These are phyloP conservation scores for Alosa alosa DNA, from an alignment of 2,113 vertebrate species.

Conservation along the genomic window DNA sequence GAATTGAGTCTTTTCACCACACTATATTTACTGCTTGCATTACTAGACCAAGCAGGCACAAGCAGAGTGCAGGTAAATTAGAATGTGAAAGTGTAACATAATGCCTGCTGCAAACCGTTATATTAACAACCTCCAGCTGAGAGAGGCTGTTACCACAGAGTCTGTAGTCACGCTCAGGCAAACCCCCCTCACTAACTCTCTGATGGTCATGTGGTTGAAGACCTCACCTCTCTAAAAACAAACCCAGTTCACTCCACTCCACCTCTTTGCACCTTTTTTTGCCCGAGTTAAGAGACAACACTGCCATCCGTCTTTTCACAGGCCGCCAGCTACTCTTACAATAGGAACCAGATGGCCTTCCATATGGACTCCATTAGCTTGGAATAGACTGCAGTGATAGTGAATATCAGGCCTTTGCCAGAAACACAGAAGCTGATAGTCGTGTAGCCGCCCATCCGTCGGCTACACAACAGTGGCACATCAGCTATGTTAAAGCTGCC, in stretches of 20 bases:
- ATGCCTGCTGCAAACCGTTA: neutral
- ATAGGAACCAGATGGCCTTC: constrained; percentile 2
- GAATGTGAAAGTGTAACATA: neutral
- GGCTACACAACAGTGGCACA: neutral
- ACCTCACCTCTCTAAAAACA: neutral
- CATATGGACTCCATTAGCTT: neutral
- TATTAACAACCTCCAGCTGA: constrained; percentile 3
- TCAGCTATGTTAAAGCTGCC: neutral
- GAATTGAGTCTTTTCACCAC: neutral
- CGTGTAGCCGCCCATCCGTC: neutral
- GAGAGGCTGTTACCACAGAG: neutral
- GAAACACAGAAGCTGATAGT: neutral
- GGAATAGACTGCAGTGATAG: neutral
- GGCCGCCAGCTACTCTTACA: neutral
- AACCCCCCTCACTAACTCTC: neutral
- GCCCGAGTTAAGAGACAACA: neutral
- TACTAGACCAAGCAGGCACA: neutral
- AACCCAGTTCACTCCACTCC: neutral
- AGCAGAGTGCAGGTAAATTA: neutral
- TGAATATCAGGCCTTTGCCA: neutral
- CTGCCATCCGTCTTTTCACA: neutral
- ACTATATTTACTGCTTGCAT: neutral
- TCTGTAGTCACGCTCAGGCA: neutral
- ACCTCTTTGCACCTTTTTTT: neutral
- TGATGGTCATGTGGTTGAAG: neutral